Evolutionary conservation across 2,888 invertebrate genomes (phyloP).

Genomic region (Trichopria drosophilae): DNA sequence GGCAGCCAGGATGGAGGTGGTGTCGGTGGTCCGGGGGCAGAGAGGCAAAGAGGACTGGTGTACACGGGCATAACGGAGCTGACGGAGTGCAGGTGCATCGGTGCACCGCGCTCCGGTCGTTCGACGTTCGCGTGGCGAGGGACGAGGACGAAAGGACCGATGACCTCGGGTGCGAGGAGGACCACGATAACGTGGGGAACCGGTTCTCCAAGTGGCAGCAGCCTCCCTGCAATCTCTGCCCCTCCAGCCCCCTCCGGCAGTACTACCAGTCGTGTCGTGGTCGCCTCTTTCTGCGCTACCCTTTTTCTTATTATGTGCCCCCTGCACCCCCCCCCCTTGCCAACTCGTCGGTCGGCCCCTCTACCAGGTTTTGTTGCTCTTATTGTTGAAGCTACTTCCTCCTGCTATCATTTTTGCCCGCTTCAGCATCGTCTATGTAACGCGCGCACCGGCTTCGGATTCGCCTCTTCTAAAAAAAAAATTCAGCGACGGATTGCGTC

Average conservation of each 20-base stretch:
- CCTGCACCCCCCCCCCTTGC: slow-evolving; percentile 13
- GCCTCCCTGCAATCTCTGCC: too few species aligned
- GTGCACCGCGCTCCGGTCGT: slow-evolving; percentile 44
- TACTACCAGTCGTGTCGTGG: slow-evolving; percentile 15
- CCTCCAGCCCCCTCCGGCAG: slow-evolving; percentile 12
- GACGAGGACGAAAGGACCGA: slow-evolving; percentile 35
- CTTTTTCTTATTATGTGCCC: slow-evolving; percentile 3
- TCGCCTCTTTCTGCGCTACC: neutral
- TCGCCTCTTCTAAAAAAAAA: too few species aligned
- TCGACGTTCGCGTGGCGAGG: slow-evolving; percentile 55
- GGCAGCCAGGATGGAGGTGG: too few species aligned
- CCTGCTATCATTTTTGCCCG: too few species aligned
- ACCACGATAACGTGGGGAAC: slow-evolving; percentile 28
- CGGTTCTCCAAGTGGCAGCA: slow-evolving; percentile 39
- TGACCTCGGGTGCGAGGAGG: neutral
- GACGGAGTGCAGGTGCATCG: slow-evolving; percentile 52
- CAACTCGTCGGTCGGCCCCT: slow-evolving; percentile 4
- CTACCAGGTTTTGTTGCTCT: neutral
- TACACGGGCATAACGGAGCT: slow-evolving; percentile 30
- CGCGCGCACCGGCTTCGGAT: slow-evolving; percentile 3
- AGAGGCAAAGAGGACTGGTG: slow-evolving; percentile 13
- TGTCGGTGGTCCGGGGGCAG: slow-evolving; percentile 13
- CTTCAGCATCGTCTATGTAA: slow-evolving; percentile 29
- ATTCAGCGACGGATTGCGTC: too few species aligned
- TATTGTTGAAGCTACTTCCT: too few species aligned